phyloP scores from a whole-genome alignment of 2,888 invertebrate species.

The Acrocyrtus sp. region DNA sequence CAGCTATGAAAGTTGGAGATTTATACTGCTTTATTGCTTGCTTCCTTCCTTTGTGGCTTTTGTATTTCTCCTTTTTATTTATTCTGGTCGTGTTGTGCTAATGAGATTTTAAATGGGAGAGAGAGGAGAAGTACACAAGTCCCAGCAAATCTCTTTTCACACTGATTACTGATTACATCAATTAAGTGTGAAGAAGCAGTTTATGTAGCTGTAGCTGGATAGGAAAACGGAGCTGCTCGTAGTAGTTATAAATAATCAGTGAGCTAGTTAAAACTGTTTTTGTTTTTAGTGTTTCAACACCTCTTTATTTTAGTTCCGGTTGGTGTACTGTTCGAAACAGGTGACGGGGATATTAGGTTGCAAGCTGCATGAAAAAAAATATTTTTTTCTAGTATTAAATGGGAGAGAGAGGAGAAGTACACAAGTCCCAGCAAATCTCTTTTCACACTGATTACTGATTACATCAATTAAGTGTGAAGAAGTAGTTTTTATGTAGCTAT shows the following conservation, averaged over 20 bases:
- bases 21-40: constrained; percentile 23
- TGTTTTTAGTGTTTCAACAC: neutral
- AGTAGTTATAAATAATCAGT: neutral
- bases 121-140: neutral
- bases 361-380: no score
- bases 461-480: neutral
- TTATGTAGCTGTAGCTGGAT: neutral
- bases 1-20: no score
- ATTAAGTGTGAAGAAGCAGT: neutral
- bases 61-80: no score
- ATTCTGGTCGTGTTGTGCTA: constrained; percentile 21
- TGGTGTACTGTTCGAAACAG: no score
- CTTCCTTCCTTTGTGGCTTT: constrained; percentile 33
- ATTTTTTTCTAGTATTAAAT: no score
- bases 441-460: no score
- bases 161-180: neutral
- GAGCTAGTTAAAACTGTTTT: neutral
- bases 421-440: no score
- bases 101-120: constrained; percentile 30
- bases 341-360: no score
- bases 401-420: neutral
- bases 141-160: no score
- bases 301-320: no score
- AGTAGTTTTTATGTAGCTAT: neutral
- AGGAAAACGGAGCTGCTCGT: neutral